Percentiles rank a stretch among this genome's conserved stretches.
Conservation (phyloP, 2,113 vertebrate species). For the Tragelaphus buxtoni region DNA sequence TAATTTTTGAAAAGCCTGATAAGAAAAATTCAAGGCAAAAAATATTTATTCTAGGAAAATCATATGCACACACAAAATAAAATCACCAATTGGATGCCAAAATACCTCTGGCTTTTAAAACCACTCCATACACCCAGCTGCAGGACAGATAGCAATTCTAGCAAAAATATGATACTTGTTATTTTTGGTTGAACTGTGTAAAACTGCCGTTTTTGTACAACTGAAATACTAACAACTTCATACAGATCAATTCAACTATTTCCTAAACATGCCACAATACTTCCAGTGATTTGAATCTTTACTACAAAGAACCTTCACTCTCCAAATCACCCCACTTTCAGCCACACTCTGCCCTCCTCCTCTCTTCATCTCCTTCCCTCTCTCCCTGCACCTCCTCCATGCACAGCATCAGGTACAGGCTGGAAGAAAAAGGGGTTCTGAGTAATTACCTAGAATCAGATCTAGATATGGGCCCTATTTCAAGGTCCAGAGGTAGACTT, state of each 20-base stretch:
- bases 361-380: background rate
- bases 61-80: background rate
- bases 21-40: background rate
- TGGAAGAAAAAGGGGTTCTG: background rate
- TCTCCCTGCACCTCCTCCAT: background rate
- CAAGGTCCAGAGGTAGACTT: background rate
- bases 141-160: background rate
- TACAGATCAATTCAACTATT: background rate
- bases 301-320: background rate
- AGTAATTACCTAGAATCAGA: background rate
- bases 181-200: background rate
- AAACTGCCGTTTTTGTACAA: background rate
- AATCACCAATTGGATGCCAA: background rate
- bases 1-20: background rate
- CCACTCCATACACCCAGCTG: background rate
- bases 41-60: background rate
- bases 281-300: background rate
- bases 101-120: background rate
- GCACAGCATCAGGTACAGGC: background rate
- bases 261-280: background rate
- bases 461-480: background rate
- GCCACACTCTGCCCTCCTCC: background rate
- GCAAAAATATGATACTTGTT: background rate
- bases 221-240: background rate
- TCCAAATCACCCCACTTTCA: background rate